Evolutionary conservation across 1,140 invertebrate species (phyloP).

Genomic region (Lutraria rhynchaena): DNA sequence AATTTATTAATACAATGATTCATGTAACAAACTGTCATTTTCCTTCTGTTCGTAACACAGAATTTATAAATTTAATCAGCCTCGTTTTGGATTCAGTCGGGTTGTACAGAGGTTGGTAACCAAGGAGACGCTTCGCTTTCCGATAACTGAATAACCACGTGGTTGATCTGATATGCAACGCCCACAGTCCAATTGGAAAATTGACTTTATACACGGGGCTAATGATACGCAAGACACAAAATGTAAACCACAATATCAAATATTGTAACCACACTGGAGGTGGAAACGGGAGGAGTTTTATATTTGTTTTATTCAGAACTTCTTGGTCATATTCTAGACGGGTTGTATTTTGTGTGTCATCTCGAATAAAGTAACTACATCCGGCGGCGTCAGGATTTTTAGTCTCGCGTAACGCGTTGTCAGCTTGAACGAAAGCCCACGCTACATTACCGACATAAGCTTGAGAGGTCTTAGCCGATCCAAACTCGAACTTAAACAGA

Average conservation of each 20-base stretch:
- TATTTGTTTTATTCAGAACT: neutral
- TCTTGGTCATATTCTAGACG: neutral
- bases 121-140: neutral
- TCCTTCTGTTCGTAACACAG: neutral
- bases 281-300: neutral
- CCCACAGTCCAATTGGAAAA: constrained; percentile 10
- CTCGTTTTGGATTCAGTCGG: neutral
- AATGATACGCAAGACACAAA: neutral
- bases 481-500: neutral
- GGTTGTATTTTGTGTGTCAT: neutral
- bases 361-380: neutral
- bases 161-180: neutral
- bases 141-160: neutral
- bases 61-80: constrained; percentile 9
- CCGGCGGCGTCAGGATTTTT: neutral
- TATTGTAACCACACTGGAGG: neutral
- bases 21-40: no score
- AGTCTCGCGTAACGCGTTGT: neutral
- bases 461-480: neutral
- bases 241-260: neutral
- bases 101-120: neutral
- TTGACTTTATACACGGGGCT: neutral
- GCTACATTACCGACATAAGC: constrained; percentile 18
- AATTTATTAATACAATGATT: no score
- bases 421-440: constrained; percentile 7